Evolutionary conservation across 1,140 invertebrate species (phyloP).

Genomic region (Meteorus sp.): DNA sequence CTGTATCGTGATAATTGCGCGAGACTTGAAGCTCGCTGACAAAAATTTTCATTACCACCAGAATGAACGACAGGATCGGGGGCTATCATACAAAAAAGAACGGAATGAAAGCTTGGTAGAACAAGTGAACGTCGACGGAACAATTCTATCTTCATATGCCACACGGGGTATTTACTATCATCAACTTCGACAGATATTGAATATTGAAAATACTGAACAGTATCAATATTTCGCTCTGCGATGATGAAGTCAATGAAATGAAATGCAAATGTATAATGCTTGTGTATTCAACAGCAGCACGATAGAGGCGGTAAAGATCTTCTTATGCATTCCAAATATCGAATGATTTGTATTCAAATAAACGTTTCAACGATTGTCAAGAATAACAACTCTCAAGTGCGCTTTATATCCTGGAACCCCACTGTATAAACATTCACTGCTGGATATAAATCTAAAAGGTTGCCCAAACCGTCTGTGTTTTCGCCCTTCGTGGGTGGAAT

Average conservation of each 20-base stretch:
- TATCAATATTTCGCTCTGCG: too few species aligned
- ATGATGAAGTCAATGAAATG: too few species aligned
- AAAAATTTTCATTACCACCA: too few species aligned
- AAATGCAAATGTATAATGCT: too few species aligned
- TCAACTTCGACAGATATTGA: not conserved
- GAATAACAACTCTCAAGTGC: not conserved
- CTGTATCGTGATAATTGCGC: constrained; percentile 40
- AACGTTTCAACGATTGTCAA: not conserved
- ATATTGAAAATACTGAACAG: not conserved
- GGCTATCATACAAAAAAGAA: not conserved
- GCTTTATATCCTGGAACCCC: too few species aligned
- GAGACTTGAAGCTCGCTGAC: constrained; percentile 38
- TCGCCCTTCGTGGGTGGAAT: not conserved
- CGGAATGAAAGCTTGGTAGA: not conserved
- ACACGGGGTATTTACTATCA: not conserved
- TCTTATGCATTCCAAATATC: not conserved
- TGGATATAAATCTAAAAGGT: constrained; percentile 29
- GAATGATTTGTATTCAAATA: not conserved
- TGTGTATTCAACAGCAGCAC: not conserved
- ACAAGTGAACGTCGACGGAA: too few species aligned
- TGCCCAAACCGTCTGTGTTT: constrained; percentile 23
- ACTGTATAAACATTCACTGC: constrained; percentile 11
- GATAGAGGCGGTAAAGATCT: not conserved
- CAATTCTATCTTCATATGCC: too few species aligned
- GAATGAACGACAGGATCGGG: too few species aligned